Base-by-base conservation (phyloP, 2,797 vertebrate genomes). In the Holocentrus rufus region DNA sequence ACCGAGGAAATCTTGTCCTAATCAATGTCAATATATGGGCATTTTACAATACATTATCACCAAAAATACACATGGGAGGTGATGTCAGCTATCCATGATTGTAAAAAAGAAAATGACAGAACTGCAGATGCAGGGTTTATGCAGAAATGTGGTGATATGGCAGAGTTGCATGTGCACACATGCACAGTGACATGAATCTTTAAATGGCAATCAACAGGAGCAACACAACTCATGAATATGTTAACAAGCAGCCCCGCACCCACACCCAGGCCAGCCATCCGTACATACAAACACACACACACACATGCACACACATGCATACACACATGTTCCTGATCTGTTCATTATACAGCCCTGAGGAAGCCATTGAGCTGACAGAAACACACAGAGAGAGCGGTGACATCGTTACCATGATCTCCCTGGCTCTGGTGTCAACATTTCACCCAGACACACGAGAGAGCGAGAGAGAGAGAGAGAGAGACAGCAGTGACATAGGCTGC, bases 381-480 rank as follows among this genome's bases (percentile, higher is more conserved):
- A 78, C 65, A 47, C 50, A 64, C 4, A 56, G 67, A 39, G 72
- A 69, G 18, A 74, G 63, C 7, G 4, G 61, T n/a, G 85, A 85
- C 80, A 76, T 83, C 44, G 54, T 63, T 52, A 34, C 69, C 69
- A 76, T 64, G 68, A 77, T 61, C 69, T 53, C 17, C 58, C 46
- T 20, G 0, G 59, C 77, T 74, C 73, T 36, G 49, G 31, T n/a
- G 70, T 69, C 58, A 39, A 42, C 60, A 22, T 13, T 52, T 72
- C 62, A 58, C 22, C 58, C 60, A 53, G 13, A 46, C 61, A 58
- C 64, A 47, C 30, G 57, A 4, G 17, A 47, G 54, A 49, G 27
- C 64, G 36, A 52, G 50, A 22, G 49, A 6, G 18, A 5, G 25
- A 55, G 53, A 56, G 25, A 30, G 54, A 56, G 54, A 56, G 23